Evolutionary conservation across 2,113 vertebrate species (phyloP).

Genomic region (Thymallus thymallus): DNA sequence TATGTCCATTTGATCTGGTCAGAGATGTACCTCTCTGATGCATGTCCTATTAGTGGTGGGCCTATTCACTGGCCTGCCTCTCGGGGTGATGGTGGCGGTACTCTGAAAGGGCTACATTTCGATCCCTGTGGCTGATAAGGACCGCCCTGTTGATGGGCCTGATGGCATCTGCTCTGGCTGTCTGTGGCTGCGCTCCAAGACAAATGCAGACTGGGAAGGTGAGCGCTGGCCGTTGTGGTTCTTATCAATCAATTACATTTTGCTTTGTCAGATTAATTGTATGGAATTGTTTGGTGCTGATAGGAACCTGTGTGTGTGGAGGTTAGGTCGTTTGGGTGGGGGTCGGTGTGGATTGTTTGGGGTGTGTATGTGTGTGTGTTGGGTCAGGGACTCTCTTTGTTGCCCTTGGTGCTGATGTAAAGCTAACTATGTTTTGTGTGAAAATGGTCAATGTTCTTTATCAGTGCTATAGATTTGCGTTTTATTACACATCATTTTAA

Average conservation of each 20-base stretch:
- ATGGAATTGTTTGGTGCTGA: conserved; percentile 67
- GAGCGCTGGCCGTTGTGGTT: conserved; percentile 34
- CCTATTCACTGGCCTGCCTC: conserved; percentile 73
- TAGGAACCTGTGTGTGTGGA: conserved; percentile 40
- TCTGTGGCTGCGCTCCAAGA: conserved; percentile 58
- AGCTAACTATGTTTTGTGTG: neutral
- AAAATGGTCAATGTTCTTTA: no score
- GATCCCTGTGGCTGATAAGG: conserved; percentile 71
- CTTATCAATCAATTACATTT: conserved; percentile 75
- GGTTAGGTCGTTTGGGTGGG: neutral
- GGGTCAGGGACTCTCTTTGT: conserved; percentile 29
- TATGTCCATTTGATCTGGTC: conserved; percentile 73
- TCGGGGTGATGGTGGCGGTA: conserved; percentile 65
- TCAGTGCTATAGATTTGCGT: neutral
- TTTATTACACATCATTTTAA: neutral
- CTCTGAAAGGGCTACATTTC: conserved; percentile 67
- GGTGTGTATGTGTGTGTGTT: neutral
- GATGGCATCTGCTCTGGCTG: conserved; percentile 72
- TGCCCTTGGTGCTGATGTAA: conserved; percentile 42
- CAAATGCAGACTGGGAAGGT: conserved; percentile 52
- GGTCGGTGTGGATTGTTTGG: neutral
- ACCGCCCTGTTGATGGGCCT: conserved; percentile 59
- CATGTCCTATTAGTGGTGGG: conserved; percentile 69
- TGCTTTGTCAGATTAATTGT: conserved; percentile 72
- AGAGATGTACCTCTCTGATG: conserved; percentile 73